Conservation (phyloP, 2,113 vertebrate genomes). For the Neopipo cinnamomea region DNA sequence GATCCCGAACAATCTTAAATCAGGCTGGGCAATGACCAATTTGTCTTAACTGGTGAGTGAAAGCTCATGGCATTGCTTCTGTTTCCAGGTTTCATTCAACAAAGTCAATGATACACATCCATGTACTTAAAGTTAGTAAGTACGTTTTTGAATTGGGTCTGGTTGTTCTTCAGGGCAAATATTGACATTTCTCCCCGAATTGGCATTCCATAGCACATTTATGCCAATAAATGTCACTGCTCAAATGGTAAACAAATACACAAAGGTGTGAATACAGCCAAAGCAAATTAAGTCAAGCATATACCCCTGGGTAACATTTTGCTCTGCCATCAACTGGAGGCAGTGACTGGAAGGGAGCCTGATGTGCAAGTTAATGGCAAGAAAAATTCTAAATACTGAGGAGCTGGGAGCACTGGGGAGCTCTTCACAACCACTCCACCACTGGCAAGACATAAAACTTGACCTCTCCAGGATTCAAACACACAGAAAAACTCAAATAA, state of each 20-base stretch:
- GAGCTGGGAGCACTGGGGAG: background rate
- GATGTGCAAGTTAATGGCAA: background rate
- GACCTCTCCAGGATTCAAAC: background rate
- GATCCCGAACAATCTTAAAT: background rate
- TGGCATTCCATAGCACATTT: background rate
- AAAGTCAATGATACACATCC: constrained; percentile 1
- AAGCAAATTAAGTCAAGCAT: background rate
- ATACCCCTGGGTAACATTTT: background rate
- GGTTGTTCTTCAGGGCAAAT: constrained; percentile 42
- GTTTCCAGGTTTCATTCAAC: constrained; percentile 43
- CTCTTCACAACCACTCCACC: background rate
- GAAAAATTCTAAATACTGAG: background rate
- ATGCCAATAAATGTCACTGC: constrained; percentile 32
- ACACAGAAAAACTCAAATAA: background rate
- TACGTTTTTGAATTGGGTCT: background rate
- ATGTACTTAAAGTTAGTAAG: background rate
- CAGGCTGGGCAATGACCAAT: background rate
- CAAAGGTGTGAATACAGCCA: background rate
- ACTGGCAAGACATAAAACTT: background rate
- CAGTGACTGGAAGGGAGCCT: background rate
- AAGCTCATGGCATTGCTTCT: background rate
- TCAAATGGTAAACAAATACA: constrained; percentile 11
- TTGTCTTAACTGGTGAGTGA: constrained; percentile 13
- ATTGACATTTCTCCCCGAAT: background rate
- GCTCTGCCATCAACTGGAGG: background rate